Evolutionary conservation across 2,797 vertebrate genomes (phyloP).

Genomic region (Sylvia borin): DNA sequence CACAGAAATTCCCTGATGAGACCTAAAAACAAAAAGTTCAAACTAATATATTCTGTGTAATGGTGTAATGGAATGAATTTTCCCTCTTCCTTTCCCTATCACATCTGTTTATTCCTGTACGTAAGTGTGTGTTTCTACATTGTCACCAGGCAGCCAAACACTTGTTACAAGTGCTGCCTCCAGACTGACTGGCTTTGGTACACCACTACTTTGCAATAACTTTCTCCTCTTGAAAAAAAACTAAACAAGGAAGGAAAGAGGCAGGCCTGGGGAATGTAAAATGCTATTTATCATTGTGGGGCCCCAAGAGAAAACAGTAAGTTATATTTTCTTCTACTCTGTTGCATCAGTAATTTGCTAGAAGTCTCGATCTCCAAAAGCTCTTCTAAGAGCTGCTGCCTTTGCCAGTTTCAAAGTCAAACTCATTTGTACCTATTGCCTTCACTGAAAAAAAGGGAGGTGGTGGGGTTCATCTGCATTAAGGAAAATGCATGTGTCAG

Average conservation of each 20-base stretch:
- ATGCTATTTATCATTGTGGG: neutral
- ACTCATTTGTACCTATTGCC: neutral
- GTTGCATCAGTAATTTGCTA: neutral
- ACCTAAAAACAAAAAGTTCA: neutral
- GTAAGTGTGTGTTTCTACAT: neutral
- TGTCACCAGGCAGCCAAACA: neutral
- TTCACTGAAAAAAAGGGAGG: neutral
- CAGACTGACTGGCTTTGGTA: conserved; percentile 12
- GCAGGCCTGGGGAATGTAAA: neutral
- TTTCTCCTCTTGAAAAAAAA: neutral
- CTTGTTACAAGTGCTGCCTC: conserved; percentile 1
- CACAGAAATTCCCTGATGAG: neutral
- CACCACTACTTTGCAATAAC: neutral
- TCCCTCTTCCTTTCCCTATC: conserved; percentile 6
- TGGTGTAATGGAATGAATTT: neutral
- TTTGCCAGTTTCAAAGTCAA: neutral
- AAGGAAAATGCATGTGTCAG: neutral
- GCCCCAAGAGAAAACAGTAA: neutral
- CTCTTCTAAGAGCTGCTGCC: neutral
- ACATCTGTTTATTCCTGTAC: neutral
- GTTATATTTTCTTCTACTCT: neutral
- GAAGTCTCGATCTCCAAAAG: neutral
- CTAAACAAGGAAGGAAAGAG: conserved; percentile 1
- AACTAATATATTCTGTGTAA: neutral
- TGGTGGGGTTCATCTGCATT: neutral